phyloP scores from a whole-genome alignment of 2,888 invertebrate genomes.

The Neoaliturus tenellus region DNA sequence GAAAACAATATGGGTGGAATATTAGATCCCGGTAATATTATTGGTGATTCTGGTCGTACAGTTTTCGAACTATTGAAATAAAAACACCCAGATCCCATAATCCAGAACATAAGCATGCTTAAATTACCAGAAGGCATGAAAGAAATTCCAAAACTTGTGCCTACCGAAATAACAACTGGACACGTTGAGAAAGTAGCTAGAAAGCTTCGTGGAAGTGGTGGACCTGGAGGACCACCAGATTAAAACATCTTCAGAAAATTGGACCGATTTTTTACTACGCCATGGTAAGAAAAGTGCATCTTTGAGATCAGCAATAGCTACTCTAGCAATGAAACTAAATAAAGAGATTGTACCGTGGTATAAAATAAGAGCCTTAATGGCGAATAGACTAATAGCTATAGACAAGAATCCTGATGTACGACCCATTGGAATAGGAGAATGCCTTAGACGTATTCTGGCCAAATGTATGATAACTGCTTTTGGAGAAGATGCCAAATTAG shows the following conservation, averaged over 20 bases:
- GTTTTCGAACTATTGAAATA: neutral
- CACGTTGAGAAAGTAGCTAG: constrained; percentile 6
- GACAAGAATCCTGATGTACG: constrained; percentile 32
- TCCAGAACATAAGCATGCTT: neutral
- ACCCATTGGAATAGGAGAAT: constrained; percentile 6
- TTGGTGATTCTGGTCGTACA: neutral
- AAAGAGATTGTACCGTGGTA: neutral
- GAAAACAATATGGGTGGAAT: neutral
- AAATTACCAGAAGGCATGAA: neutral
- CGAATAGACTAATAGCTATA: neutral
- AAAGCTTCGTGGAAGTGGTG: constrained; percentile 16
- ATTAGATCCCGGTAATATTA: neutral
- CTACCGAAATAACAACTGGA: neutral
- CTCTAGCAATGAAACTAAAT: neutral
- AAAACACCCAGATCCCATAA: neutral
- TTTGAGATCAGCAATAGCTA: neutral
- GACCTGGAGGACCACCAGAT: constrained; percentile 1
- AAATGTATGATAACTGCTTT: neutral
- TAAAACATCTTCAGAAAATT: neutral
- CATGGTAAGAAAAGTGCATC: neutral
- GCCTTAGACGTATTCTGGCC: neutral
- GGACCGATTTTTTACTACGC: neutral
- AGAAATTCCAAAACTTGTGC: neutral
- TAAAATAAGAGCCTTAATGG: constrained; percentile 9
- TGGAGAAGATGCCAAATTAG: neutral